phyloP scores from a whole-genome alignment of 2,797 vertebrate genomes.

The Tapirus indicus region DNA sequence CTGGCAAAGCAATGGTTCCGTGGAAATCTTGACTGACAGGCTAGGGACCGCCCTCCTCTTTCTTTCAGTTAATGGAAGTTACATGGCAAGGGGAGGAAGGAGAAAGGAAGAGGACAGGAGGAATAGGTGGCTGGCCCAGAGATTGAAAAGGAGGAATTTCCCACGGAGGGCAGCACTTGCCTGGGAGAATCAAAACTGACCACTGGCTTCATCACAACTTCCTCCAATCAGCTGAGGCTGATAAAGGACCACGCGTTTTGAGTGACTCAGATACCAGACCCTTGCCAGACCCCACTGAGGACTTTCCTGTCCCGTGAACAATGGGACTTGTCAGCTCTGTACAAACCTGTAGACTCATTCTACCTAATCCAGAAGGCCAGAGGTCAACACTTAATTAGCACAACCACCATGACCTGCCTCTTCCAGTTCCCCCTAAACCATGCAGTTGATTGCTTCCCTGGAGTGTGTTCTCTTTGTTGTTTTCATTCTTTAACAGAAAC shows the following conservation, averaged over 20 bases:
- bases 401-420: background rate
- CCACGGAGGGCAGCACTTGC: rapidly evolving
- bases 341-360: background rate
- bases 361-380: background rate
- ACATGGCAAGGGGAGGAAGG: background rate
- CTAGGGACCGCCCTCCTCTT: background rate
- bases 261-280: background rate
- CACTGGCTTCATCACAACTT: background rate
- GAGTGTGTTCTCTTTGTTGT: background rate
- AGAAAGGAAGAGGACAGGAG: background rate
- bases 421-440: background rate
- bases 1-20: background rate
- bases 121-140: background rate
- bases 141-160: background rate
- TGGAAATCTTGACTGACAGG: background rate
- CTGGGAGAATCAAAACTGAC: background rate
- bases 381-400: background rate
- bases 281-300: background rate
- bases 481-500: background rate
- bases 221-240: background rate
- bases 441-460: background rate
- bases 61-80: background rate
- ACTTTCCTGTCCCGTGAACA: background rate
- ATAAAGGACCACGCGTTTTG: background rate
- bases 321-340: background rate